These are phyloP conservation scores for Pogonocichla stellata DNA, from an alignment of 2,113 vertebrate genomes.

Conservation along the genomic window DNA sequence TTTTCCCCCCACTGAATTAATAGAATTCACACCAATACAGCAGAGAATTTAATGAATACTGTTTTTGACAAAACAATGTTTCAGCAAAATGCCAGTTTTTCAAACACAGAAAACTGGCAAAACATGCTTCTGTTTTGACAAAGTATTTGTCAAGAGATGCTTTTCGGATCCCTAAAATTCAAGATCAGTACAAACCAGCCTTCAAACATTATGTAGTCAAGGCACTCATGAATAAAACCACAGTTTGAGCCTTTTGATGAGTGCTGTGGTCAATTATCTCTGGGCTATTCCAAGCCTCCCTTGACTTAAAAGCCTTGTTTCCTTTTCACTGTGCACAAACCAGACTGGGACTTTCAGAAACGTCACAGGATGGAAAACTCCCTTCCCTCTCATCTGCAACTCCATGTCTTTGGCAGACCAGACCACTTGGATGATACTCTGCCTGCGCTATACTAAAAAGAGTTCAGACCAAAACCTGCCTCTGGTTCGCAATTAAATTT, in stretches of 20 bases:
- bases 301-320: background rate
- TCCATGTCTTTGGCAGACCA: background rate
- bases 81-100: background rate
- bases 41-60: background rate
- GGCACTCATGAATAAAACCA: background rate
- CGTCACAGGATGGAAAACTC: background rate
- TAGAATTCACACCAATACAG: background rate
- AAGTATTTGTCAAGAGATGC: background rate
- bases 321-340: background rate
- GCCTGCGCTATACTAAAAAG: background rate
- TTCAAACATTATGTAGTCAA: background rate
- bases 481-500: background rate
- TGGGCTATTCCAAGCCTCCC: background rate
- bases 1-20: background rate
- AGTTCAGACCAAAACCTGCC: background rate
- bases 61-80: background rate
- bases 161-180: background rate
- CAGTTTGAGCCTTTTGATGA: background rate
- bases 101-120: background rate
- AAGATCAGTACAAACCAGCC: background rate
- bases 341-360: background rate
- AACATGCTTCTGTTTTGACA: background rate
- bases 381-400: background rate
- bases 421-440: background rate
- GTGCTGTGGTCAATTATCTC: background rate